Evolutionary conservation across 2,888 invertebrate species (phyloP).

Genomic region (Tolmerus cingulatus): DNA sequence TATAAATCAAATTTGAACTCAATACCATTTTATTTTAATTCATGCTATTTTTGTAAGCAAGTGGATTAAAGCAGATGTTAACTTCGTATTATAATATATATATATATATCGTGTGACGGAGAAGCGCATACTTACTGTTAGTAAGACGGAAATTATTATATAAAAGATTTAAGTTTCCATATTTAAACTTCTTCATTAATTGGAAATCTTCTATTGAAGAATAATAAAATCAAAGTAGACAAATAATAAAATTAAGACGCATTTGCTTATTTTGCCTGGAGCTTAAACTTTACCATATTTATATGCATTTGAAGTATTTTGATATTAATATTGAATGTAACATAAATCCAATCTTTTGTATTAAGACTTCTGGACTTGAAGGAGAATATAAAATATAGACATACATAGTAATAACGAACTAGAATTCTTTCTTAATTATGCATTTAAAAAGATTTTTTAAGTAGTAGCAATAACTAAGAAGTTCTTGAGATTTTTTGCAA

Average conservation of each 20-base stretch:
- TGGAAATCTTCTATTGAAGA: not conserved
- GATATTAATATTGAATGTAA: conserved; percentile 16
- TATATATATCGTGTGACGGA: not conserved
- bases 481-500: not conserved
- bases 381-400: not conserved
- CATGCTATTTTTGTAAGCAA: not conserved
- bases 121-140: not conserved
- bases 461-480: not conserved
- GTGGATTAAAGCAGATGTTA: not conserved
- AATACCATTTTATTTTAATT: not conserved
- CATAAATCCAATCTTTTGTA: not conserved
- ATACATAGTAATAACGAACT: not conserved
- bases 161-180: not conserved
- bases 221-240: conserved; percentile 36
- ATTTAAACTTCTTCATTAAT: not conserved
- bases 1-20: not conserved
- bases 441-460: not conserved
- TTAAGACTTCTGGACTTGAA: not conserved
- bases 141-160: not conserved
- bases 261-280: conserved; percentile 4
- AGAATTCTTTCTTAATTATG: not conserved
- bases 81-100: not conserved
- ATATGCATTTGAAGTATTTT: conserved; percentile 31
- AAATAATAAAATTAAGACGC: conserved; percentile 30
- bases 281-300: not conserved